Evolutionary conservation across 2,888 invertebrate species (phyloP), one percentile per base, ranked within the genome.

Genomic region (Chrysomela aeneicollis): DNA sequence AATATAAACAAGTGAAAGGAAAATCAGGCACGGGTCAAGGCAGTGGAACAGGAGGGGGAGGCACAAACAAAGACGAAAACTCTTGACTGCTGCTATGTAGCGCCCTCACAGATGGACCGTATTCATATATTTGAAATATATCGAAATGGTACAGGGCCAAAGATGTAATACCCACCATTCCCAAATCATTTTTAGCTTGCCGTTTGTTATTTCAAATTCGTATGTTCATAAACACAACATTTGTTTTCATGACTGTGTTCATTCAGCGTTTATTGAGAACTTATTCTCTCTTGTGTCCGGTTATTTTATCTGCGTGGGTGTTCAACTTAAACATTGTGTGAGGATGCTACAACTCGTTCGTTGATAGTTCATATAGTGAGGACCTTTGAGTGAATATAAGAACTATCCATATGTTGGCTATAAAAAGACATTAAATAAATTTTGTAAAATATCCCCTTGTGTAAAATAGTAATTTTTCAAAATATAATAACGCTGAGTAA

Each of bases 51-150:
- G 86, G 87, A 71, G 87, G 86, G 67, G 89, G 89, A 74, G 88
- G 89, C 75, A 86, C 90, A 74, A 90, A 90, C 84, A 95, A 95
- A 84, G 95, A 95, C 85, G 95, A 95, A 86, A 94, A 94, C 86
- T 95, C 95, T 92, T 96, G 95, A 95, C 95, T 96, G 90, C 91
- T 96, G 91, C 92, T 95, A 89, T 96, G 96, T 94, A 96, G 96
- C 93, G 95, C 95, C 91, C 94, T 96, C 88, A 96, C 95, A 82
- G 96, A 96, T 87, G 96, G 96, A 87, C 95, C 95, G 87, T 96
- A 96, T 89, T 93, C 93, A 84, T 93, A 93, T 87, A 93, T 94
- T 81, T 93, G 76, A 76, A 69, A 52, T 63, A 53, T 37, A 57
- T 66, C 50, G 22, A 35, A 47, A 50, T 15, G 47, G 35, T 22